These are phyloP conservation scores for Chitala chitala DNA, from an alignment of 2,113 vertebrate species.

Conservation along the genomic window DNA sequence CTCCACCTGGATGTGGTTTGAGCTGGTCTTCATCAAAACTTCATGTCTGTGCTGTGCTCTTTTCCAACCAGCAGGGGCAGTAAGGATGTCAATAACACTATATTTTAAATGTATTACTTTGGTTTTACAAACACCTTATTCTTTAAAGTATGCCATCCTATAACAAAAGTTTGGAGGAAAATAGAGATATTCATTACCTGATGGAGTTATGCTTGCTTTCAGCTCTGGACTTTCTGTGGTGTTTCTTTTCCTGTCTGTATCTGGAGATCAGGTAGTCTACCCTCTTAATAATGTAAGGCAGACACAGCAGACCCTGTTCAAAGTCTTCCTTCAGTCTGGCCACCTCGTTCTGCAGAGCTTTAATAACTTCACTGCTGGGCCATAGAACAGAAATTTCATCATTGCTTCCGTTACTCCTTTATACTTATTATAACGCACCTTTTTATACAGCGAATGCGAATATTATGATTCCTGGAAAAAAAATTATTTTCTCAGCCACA, in stretches of 20 bases:
- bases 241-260: slow-evolving; percentile 41
- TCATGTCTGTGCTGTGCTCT: slow-evolving; percentile 20
- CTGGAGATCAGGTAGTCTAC: slow-evolving; percentile 50
- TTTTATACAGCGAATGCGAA: too few relatives aligned
- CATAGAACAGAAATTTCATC: not conserved
- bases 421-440: too few relatives aligned
- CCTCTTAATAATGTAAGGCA: slow-evolving; percentile 52
- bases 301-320: slow-evolving; percentile 53
- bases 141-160: too few relatives aligned
- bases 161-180: too few relatives aligned
- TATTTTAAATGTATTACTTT: too few relatives aligned
- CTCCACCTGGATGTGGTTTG: slow-evolving; percentile 38
- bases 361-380: slow-evolving; percentile 54
- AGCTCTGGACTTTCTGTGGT: slow-evolving; percentile 28
- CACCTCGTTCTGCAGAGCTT: slow-evolving; percentile 60
- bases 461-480: too few relatives aligned
- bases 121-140: too few relatives aligned
- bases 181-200: slow-evolving; percentile 51
- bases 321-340: slow-evolving; percentile 58
- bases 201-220: slow-evolving; percentile 29
- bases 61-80: slow-evolving; percentile 18
- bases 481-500: too few relatives aligned
- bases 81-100: too few relatives aligned
- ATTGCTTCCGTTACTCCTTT: not conserved
- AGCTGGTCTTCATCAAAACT: slow-evolving; percentile 22